Percentiles rank a stretch among this genome's conserved stretches.
Conservation (phyloP, 2,888 invertebrate species). For the Leuctra nigra region DNA sequence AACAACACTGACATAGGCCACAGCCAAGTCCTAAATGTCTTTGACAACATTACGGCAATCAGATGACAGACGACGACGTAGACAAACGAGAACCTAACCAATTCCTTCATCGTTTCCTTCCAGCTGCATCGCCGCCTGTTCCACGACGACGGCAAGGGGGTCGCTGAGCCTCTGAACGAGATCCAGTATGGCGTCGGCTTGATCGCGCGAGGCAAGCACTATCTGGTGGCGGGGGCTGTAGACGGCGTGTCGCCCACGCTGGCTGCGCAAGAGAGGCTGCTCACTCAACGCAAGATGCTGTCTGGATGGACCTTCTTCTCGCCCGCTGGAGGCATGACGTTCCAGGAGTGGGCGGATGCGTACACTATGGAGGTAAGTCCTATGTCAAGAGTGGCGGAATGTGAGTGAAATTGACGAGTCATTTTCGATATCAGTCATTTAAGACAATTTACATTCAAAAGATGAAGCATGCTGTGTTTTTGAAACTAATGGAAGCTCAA, state of each 20-base stretch:
- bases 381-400: too few species aligned
- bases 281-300: slow-evolving; percentile 16
- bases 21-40: too few species aligned
- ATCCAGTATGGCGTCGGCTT: slow-evolving; percentile 59
- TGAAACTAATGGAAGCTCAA: too few species aligned
- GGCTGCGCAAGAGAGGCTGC: slow-evolving; percentile 17
- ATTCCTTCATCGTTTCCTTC: too few species aligned
- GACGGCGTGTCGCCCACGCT: not conserved
- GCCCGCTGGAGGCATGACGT: slow-evolving; percentile 42
- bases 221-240: slow-evolving; percentile 42
- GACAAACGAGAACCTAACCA: too few species aligned
- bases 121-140: slow-evolving; percentile 76
- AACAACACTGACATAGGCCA: too few species aligned
- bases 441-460: too few species aligned
- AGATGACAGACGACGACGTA: too few species aligned
- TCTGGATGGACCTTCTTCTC: slow-evolving; percentile 33
- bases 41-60: too few species aligned
- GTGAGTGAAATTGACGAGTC: too few species aligned
- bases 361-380: slow-evolving; percentile 42
- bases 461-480: too few species aligned
- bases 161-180: slow-evolving; percentile 87
- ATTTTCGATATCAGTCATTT: too few species aligned
- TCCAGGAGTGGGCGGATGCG: slow-evolving; percentile 46
- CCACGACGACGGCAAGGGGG: slow-evolving; percentile 88
- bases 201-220: slow-evolving; percentile 63